Evolutionary conservation across 30 jellyfish, hydroid and myxozoan genomes (phyloP).

Genomic region (Aurelia sp.): DNA sequence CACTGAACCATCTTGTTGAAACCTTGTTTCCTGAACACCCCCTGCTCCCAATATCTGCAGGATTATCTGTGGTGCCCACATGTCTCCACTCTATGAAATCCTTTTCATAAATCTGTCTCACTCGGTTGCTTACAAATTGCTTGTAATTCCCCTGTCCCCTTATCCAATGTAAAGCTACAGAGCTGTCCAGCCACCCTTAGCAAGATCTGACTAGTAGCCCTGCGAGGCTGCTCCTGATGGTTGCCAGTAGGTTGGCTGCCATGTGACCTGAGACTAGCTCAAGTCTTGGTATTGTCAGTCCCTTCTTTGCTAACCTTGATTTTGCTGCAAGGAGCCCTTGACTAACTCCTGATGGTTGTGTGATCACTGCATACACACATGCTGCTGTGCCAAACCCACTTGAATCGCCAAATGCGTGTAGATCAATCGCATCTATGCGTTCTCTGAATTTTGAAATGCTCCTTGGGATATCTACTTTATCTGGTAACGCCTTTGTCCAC

Average conservation of each 20-base stretch:
- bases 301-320: slow-evolving; percentile 31
- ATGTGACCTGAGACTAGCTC: slow-evolving; percentile 56
- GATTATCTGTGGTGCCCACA: slow-evolving; percentile 46
- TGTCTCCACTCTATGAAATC: slow-evolving; percentile 60
- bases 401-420: slow-evolving; percentile 62
- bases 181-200: slow-evolving; percentile 71
- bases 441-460: slow-evolving; percentile 19
- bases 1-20: slow-evolving; percentile 38
- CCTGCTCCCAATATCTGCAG: slow-evolving; percentile 76
- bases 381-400: slow-evolving; percentile 53
- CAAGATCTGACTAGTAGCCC: neutral
- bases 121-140: slow-evolving; percentile 77
- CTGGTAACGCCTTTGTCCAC: too few relatives aligned
- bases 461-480: too few relatives aligned
- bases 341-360: slow-evolving; percentile 13
- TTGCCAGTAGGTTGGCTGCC: slow-evolving; percentile 52
- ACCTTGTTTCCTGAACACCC: slow-evolving; percentile 32
- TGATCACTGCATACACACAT: slow-evolving; percentile 19
- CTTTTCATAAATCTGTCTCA: slow-evolving; percentile 28
- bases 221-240: neutral
- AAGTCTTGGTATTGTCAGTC: slow-evolving; percentile 46
- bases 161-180: slow-evolving; percentile 73
- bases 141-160: slow-evolving; percentile 57
- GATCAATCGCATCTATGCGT: slow-evolving; percentile 14
- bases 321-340: slow-evolving; percentile 37